These are phyloP conservation scores for Crossaster papposus DNA, from an alignment of 53 echinoderm and acorn worm genomes.

Conservation along the genomic window DNA sequence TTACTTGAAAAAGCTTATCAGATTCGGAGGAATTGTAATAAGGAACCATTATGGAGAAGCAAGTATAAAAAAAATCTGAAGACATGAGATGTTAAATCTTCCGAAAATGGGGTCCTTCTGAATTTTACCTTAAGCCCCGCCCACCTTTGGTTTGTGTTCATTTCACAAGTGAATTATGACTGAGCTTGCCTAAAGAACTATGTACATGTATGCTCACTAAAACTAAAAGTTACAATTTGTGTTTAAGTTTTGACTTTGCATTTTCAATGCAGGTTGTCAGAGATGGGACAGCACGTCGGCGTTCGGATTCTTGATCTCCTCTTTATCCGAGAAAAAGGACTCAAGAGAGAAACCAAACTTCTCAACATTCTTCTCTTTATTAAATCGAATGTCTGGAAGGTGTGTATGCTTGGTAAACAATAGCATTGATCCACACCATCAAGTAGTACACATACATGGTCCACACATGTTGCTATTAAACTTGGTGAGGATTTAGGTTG, in stretches of 20 bases:
- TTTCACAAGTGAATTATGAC: too few species aligned
- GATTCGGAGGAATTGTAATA: background rate
- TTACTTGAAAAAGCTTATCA: background rate
- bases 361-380: slow-evolving; percentile 96
- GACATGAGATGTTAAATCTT: too few species aligned
- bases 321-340: slow-evolving; percentile 90
- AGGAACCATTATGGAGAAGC: too few species aligned
- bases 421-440: background rate
- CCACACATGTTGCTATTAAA: too few species aligned
- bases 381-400: slow-evolving; percentile 96
- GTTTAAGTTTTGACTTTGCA: background rate
- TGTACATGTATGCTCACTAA: too few species aligned
- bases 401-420: background rate
- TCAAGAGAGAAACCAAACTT: slow-evolving; percentile 91
- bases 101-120: too few species aligned
- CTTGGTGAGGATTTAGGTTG: too few species aligned
- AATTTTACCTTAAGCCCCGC: too few species aligned
- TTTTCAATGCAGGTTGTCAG: slow-evolving; percentile 73
- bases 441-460: too few species aligned
- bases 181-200: too few species aligned
- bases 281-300: slow-evolving; percentile 96
- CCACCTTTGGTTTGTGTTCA: too few species aligned
- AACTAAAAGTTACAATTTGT: background rate
- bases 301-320: slow-evolving; percentile 94
- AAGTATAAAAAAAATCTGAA: too few species aligned